Evolutionary conservation across 2,797 vertebrate genomes (phyloP), one percentile per base, ranked within the genome.

Genomic region (Cetoscarus ocellatus): DNA sequence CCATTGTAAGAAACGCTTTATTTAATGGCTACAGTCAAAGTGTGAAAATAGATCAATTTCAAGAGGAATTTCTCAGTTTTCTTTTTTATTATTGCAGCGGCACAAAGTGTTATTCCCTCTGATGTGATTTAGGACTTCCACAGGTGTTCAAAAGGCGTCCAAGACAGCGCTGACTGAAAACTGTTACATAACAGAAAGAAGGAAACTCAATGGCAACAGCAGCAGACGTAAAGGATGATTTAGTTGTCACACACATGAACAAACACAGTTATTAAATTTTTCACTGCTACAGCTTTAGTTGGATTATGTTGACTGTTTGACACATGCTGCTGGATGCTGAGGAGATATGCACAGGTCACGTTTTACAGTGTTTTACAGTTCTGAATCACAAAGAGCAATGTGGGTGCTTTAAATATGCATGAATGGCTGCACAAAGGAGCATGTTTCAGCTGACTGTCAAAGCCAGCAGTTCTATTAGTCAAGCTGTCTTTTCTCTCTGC

Each of bases 401-500:
- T 43, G 8, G 45, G 14, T 7, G 7, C 14, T 63, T 11, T 11
- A 12, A 35, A 13, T 14, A 36, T 7, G 3, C 15, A 53, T 42
- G 38, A 7, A 39, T 10, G 9, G 38, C 7, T 39, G 9, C 38
- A 7, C 38, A 39, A 5, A 7, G 38, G 38, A 50, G 12, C 12
- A 51, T 5, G 6, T n/a, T 0, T 18, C 34, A 35, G 8, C 42
- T 48, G 11, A n/a, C 27, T 39, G 10, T 48, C 45, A 8, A 49
- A 70, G 13, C 8, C 1, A 8, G 1, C n/a, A 8, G 0, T 40
- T 52, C 7, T 44, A 48, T 62, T 34, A 27, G 3, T 13, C 19
- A 19, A 1, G 11, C 17, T 45, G 48, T 61, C 51, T 38, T 65
- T 12, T 81, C n/a, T 62, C 38, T 66, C 58, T 61, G 1, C 90